A percentile compares a stretch with the other conserved stretches of the same genome.
Conservation (phyloP, 2,797 vertebrate species). For the Esox masquinongy region DNA sequence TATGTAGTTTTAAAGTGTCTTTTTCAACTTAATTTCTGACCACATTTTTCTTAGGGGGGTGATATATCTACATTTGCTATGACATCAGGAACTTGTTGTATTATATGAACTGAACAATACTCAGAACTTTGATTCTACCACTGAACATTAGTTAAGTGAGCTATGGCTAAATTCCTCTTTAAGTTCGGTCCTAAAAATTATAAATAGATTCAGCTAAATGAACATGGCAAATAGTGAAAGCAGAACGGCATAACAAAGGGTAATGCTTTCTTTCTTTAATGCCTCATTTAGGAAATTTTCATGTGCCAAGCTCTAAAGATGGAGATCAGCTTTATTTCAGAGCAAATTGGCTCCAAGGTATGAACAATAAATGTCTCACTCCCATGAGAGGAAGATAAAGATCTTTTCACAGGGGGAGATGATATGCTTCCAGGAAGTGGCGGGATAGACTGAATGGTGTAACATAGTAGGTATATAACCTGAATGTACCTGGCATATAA, state of each 20-base stretch:
- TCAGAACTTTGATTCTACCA: too few species aligned
- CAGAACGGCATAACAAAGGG: background rate
- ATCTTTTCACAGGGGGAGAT: background rate
- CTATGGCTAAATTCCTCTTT: too few species aligned
- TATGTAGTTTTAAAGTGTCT: too few species aligned
- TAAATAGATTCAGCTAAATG: background rate
- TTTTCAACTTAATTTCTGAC: too few species aligned
- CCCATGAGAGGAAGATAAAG: background rate
- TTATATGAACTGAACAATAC: too few species aligned
- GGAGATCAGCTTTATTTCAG: background rate
- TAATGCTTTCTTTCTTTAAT: background rate
- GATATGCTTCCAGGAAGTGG: background rate
- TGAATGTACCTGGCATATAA: too few species aligned
- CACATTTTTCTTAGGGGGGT: too few species aligned
- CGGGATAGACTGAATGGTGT: background rate
- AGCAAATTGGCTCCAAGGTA: background rate
- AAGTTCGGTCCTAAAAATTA: background rate
- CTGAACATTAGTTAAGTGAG: too few species aligned
- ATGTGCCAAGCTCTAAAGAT: background rate
- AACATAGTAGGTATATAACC: background rate
- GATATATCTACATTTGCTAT: too few species aligned
- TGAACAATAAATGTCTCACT: background rate
- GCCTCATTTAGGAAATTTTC: background rate
- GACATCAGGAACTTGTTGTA: too few species aligned
- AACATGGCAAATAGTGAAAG: background rate